Base-by-base conservation (phyloP, 2,113 vertebrate species). In the Rhinoderma darwinii region DNA sequence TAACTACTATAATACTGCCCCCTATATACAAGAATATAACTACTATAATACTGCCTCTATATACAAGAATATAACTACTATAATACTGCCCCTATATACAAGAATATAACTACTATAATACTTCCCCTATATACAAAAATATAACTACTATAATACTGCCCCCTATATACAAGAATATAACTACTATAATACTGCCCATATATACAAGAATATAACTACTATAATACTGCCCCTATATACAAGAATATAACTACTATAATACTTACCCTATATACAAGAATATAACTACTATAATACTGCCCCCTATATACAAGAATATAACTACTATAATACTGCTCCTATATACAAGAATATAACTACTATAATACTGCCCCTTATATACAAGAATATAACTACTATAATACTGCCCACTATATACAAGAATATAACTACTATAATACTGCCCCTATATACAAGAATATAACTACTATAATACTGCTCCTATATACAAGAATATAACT, bases 321-420 rank as follows among this genome's bases (percentile, higher is more conserved):
- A 27, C 59, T 61, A 61, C 59, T 61, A 61, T 61, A 61, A 61
- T 61, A 61, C 59, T 61, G 59, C 59, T 4, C 68, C 68, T 72
- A 72, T 72, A 5, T 72, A 72, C 68, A 72, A 25, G 35, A 25
- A 72, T 72, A 72, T 39, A 72, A 39, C 68, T 72, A 72, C 68
- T 72, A 72, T 72, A 72, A 72, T 72, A 72, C 68, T 72, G 35
- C 68, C 4, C 68, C 35, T n/a, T 72, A 72, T 72, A 17, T 72
- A 72, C 68, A 72, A 25, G 68, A 39, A 72, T 72, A 72, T 72
- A 72, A 72, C 35, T 72, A 39, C 68, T 72, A 72, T 72, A 72
- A 72, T 72, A 72, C 68, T 72, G 35, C 68, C 4, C 7, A 6
- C 35, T 72, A 72, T 72, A 7, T 39, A 72, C 35, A 39, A 4